Base-by-base conservation (phyloP, 1,140 invertebrate genomes). In the Chrysopa pallens region DNA sequence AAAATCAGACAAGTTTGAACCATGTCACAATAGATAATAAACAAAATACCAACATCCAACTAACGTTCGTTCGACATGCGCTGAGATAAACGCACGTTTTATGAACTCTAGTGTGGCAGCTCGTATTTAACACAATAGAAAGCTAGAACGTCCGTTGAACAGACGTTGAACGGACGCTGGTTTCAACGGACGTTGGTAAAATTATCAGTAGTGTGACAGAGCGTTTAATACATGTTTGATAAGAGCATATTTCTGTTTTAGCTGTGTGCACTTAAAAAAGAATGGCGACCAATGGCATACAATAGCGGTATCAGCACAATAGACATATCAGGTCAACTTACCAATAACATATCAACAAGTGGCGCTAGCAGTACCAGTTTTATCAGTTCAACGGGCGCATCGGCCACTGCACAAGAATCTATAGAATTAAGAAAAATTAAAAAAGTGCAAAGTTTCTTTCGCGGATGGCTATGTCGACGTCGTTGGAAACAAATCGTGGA, bases 401-500 rank as follows among this genome's bases (percentile, higher is more conserved):
- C 48, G 8, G 40, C 42, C 8, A 27, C 29, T 28, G 39, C 54
- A 0, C 69, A 76, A 14, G 73, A 79, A 35, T 75, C 80, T 1
- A 67, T 75, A 31, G 85, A 91, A 53, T 67, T 78, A 62, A 74
- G 72, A 42, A 92, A 93, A 66, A 92, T 94, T 45, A 91, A 92
- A 60, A 94, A 94, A 69, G 87, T 94, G 15, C 83, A 94, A 63
- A 91, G 87, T 55, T 92, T 94, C 62, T 93, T 93, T 62, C 72
- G 89, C 5, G 89, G 90, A 1, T 94, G 90, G 90, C 61, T 94
- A 6, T 93, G 89, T 59, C 70, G 90, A n/a, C 65, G 88, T 5
- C 69, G 89, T 42, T 94, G 90, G 90, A 93, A 93, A 61, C 87
- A 91, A 57, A 94, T 94, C 42, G 89, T 94, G 1, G 87, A 92